Base-by-base conservation (phyloP, 2,797 vertebrate species). In the Antennarius maculatus region DNA sequence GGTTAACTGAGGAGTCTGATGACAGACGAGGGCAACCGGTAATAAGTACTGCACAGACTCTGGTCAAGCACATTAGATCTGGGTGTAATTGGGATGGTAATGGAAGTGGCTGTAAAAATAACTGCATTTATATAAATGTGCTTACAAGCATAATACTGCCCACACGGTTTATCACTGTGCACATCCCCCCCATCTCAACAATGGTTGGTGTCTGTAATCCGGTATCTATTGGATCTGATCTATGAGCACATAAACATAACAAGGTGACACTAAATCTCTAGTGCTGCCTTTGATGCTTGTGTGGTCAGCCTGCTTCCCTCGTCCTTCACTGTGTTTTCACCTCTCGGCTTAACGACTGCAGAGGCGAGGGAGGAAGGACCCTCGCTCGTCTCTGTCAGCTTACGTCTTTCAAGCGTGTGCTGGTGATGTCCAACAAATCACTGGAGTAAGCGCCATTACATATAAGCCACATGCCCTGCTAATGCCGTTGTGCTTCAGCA, bases 281-380 rank as follows among this genome's bases (percentile, higher is more conserved):
- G 54, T 66, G 52, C 27, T 68, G 49, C 34, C 43, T 80, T 64
- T 77, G 31, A 34, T 34, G 31, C 31, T 34, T 5, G 31, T 34
- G 31, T 53, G 64, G 57, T 71, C 57, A 52, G 57, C 65, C 60
- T 41, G 57, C 48, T 56, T 78, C 51, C 47, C 74, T 68, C 57
- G 55, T 81, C 73, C 71, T 73, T 74, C 60, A 64, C 49, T 68
- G 63, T 14, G 23, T 69, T 75, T 83, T 71, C 60, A 58, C 37
- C 63, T 71, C 12, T 18, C 15, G 10, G 28, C 29, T 61, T 63
- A 61, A 84, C 29, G 29, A 71, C 49, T 51, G 51, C 61, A 28
- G 61, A 70, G 46, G 70, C n/a, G 11, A 58, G 66, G 41, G 28
- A 57, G 27, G 52, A 61, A 69, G 49, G 13, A 42, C 45, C 28